Evolutionary conservation across 2,888 invertebrate species (phyloP).

Genomic region (Brachyopa scutellaris): DNA sequence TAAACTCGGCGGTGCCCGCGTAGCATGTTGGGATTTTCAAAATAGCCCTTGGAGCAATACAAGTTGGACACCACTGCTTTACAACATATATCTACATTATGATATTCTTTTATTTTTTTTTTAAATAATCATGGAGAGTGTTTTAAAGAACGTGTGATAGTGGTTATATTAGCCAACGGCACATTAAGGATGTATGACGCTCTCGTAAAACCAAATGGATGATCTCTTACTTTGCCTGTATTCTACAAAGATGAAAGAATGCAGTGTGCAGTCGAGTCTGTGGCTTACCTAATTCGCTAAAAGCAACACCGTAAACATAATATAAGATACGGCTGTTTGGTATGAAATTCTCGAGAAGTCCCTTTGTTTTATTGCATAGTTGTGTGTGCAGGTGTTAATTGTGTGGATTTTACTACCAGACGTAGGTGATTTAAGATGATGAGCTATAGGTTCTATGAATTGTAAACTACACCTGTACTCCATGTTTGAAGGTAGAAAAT

Average conservation of each 20-base stretch:
- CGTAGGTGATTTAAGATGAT: too few relatives aligned
- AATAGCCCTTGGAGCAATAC: too few relatives aligned
- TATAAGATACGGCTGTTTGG: neutral
- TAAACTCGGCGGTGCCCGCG: too few relatives aligned
- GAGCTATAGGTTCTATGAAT: too few relatives aligned
- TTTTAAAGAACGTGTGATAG: neutral
- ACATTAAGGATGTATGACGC: neutral
- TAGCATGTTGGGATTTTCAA: too few relatives aligned
- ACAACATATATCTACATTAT: too few relatives aligned
- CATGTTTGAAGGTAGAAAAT: too few relatives aligned
- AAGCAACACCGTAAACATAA: constrained; percentile 14
- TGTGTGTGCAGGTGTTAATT: constrained; percentile 2
- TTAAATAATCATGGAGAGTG: constrained; percentile 25
- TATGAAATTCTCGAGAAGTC: neutral
- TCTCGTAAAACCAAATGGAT: constrained; percentile 12
- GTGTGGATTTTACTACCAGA: neutral
- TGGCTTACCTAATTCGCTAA: constrained; percentile 18
- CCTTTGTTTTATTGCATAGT: constrained; percentile 13
- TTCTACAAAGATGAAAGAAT: constrained; percentile 34
- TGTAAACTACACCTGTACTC: too few relatives aligned
- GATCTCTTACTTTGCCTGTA: neutral
- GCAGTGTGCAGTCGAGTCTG: neutral
- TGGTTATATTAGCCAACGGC: neutral
- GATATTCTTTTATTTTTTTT: neutral
- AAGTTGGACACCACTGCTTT: too few relatives aligned